Conservation (phyloP, 2,113 vertebrate species). For the Hemiprocne comata region DNA sequence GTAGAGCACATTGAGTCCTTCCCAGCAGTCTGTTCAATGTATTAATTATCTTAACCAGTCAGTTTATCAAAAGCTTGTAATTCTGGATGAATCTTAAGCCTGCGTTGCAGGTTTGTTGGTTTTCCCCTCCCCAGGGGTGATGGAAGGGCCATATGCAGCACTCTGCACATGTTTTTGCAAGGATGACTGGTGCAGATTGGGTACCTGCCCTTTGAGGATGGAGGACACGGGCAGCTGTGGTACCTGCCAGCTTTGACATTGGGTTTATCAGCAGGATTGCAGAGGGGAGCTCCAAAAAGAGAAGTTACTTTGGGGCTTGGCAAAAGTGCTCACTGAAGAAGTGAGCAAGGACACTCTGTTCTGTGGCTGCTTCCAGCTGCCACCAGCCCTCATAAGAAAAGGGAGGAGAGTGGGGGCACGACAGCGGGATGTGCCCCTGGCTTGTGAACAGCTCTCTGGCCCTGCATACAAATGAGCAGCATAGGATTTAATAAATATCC, state of each 20-base stretch:
- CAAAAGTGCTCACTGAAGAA: not conserved
- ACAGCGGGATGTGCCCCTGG: rapidly evolving
- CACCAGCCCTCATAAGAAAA: not conserved
- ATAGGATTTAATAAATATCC: not conserved
- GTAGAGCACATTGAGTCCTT: not conserved
- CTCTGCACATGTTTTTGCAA: not conserved
- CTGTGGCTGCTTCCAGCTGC: not conserved
- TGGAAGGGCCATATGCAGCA: not conserved
- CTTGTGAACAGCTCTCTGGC: not conserved
- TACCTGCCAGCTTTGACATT: not conserved
- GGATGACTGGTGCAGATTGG: rapidly evolving
- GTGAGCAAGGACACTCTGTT: not conserved
- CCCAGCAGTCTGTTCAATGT: not conserved
- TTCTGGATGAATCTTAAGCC: not conserved
- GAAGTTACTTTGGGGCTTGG: not conserved
- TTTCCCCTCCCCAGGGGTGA: not conserved
- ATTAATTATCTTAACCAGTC: not conserved
- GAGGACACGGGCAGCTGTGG: not conserved
- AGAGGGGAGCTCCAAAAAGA: not conserved
- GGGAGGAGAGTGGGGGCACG: not conserved
- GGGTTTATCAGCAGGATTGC: not conserved
- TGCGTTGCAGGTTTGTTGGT: not conserved
- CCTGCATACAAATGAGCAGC: not conserved
- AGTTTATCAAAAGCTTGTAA: not conserved
- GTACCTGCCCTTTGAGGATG: not conserved